Base-by-base conservation (phyloP, 2,113 vertebrate genomes). In the Rhegmatorhina hoffmannsi region DNA sequence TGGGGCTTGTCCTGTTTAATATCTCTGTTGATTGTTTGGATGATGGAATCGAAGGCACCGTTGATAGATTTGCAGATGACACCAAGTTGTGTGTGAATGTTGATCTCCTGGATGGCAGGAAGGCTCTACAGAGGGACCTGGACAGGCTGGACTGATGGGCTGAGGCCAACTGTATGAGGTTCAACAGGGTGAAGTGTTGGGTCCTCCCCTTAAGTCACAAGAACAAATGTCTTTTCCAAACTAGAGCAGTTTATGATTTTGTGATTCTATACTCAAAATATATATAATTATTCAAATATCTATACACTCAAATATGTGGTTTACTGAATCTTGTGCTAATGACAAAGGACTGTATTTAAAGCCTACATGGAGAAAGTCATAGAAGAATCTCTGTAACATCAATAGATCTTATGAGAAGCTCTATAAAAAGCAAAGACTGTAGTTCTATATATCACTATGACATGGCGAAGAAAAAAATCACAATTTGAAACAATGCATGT, bases 231-330 rank as follows among this genome's bases (percentile, higher is more conserved):
- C 6, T 52, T 63, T 74, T 73, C 7, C 12, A 68, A 34, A 44
- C 0, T 21, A 43, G 74, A 20, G 5, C 3, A 53, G 2, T 43
- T 16, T 63, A 25, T 21, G 16, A 60, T 70, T 86, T 26, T 72
- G 15, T 55, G 26, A 28, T 77, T 89, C 33, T 74, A 25, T 31
- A 43, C 8, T 56, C 29, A 49, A 63, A 56, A 55, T 28, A 2
- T 17, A 43, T 16, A 34, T 19, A 47, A 47, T 40, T 56, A 28
- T 10, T 64, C 16, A 70, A 70, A 87, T 20, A 40, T 25, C n/a
- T n/a, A 4, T 24, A 47, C 11, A 52, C 11, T 43, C 6, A 13
- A 52, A 24, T 31, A 21, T 0, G 1, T 50, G 7, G 1, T 50
- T 46, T 56, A 70, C 24, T 47, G 23, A 33, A 38, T 73, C 31